Conservation (phyloP, 2,888 invertebrate species). For the Oscheius sp. region DNA sequence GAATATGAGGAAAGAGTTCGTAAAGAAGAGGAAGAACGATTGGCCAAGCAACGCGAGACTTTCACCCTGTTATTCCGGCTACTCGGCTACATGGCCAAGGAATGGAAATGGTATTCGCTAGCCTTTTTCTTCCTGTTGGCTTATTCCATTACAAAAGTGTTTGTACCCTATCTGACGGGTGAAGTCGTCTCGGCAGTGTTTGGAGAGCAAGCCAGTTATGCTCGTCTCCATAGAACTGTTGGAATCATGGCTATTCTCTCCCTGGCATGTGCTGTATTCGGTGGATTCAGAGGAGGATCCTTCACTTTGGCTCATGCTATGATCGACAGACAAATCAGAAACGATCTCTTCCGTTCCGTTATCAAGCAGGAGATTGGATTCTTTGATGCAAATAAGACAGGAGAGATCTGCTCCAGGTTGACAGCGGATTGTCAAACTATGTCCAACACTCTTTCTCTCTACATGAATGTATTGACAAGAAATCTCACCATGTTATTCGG, state of each 20-base stretch:
- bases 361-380: constrained; percentile 74
- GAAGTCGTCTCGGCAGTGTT: constrained; percentile 71
- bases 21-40: constrained; percentile 63
- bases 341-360: constrained; percentile 72
- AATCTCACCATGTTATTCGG: constrained; percentile 74
- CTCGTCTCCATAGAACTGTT: constrained; percentile 65
- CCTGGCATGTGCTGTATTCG: constrained; percentile 67
- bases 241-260: constrained; percentile 67
- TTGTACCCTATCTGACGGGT: constrained; percentile 72
- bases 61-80: constrained; percentile 66
- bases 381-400: constrained; percentile 74
- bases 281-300: constrained; percentile 74
- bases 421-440: constrained; percentile 75
- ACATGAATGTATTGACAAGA: constrained; percentile 74
- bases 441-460: constrained; percentile 75
- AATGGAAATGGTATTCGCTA: constrained; percentile 69
- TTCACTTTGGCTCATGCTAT: constrained; percentile 73
- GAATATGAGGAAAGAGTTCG: constrained; percentile 48
- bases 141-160: constrained; percentile 71
- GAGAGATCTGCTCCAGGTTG: constrained; percentile 75
- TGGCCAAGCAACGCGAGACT: constrained; percentile 68
- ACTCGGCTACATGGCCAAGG: constrained; percentile 68
- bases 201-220: constrained; percentile 65
- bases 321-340: constrained; percentile 70
- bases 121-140: constrained; percentile 70